Percentiles rank a stretch among this genome's conserved stretches.
phyloP scores from a whole-genome alignment of 2,113 vertebrate species.

The Hippocampus comes region DNA sequence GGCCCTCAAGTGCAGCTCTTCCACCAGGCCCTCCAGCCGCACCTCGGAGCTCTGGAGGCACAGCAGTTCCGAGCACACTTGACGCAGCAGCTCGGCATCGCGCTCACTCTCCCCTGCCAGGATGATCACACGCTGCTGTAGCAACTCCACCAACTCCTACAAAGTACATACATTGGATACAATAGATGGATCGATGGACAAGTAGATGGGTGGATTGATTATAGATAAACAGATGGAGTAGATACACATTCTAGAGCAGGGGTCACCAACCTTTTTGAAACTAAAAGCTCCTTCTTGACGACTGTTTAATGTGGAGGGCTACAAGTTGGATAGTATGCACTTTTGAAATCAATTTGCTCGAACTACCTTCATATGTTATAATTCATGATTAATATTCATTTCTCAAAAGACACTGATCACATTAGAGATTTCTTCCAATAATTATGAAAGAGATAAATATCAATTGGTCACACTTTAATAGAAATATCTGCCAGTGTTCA shows the following conservation, averaged over 20 bases:
- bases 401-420: too few species aligned
- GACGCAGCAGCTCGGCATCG: constrained; percentile 53
- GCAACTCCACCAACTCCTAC: constrained; percentile 50
- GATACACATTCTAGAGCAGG: background rate
- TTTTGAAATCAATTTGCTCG: too few species aligned
- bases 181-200: background rate
- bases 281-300: too few species aligned
- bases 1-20: constrained; percentile 63
- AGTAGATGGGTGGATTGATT: background rate
- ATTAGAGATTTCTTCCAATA: too few species aligned
- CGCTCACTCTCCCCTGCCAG: constrained; percentile 42
- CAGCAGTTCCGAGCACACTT: constrained; percentile 62
- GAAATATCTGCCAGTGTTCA: too few species aligned
- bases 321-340: too few species aligned
- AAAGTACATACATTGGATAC: background rate
- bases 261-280: too few species aligned
- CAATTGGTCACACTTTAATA: too few species aligned
- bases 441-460: too few species aligned
- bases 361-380: too few species aligned
- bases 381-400: too few species aligned
- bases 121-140: constrained; percentile 48
- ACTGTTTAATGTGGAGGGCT: too few species aligned
- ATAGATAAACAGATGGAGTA: background rate
- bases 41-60: constrained; percentile 65
- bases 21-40: constrained; percentile 68